These are phyloP conservation scores for Pyrgilauda ruficollis DNA, from an alignment of 2,113 vertebrate species.

Conservation along the genomic window DNA sequence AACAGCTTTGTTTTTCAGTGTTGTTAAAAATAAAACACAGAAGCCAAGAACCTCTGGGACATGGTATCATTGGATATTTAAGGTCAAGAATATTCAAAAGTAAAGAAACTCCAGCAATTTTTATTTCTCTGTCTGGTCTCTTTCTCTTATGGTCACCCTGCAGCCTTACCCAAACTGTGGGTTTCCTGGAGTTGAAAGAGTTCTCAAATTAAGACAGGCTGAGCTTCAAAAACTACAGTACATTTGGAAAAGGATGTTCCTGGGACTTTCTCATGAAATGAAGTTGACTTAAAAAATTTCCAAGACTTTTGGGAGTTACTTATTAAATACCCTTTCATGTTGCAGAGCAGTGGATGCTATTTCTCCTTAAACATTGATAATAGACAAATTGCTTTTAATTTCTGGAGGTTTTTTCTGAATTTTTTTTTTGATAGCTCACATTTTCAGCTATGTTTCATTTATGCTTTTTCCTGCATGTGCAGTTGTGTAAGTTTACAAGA, in stretches of 20 bases:
- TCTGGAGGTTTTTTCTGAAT: background rate
- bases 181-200: background rate
- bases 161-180: background rate
- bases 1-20: slow-evolving; percentile 7
- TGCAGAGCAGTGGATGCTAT: background rate
- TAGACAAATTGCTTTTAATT: background rate
- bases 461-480: background rate
- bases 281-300: background rate
- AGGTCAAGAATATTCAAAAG: slow-evolving; percentile 8
- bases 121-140: background rate
- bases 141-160: background rate
- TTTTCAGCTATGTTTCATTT: background rate
- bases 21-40: slow-evolving; percentile 23
- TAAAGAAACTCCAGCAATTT: background rate
- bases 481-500: background rate
- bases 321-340: background rate
- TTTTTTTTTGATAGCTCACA: background rate
- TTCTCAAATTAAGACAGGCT: background rate
- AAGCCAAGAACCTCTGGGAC: background rate
- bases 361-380: background rate
- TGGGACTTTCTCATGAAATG: background rate
- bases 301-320: background rate
- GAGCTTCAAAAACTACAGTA: background rate
- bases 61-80: background rate
- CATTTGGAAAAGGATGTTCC: background rate